Evolutionary conservation across 2,888 invertebrate species (phyloP).

Genomic region (Hesperia comma): DNA sequence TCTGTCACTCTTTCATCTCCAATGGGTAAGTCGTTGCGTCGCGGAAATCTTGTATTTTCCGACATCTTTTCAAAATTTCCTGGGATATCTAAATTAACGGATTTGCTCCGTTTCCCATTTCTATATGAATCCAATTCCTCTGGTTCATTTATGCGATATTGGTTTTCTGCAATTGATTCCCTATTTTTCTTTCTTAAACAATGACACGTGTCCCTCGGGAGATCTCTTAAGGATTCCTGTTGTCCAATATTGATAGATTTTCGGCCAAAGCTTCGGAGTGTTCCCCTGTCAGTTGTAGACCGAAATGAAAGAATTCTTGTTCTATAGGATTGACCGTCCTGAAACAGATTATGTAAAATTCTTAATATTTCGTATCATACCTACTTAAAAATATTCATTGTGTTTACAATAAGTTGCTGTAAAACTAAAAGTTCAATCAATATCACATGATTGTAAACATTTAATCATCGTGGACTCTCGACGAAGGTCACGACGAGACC

Average conservation of each 20-base stretch:
- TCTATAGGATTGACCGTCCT: slow-evolving; percentile 77
- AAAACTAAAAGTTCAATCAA: no score
- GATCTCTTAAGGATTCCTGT: slow-evolving; percentile 59
- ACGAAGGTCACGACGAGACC: no score
- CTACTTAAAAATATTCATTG: no score
- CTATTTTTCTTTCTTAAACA: slow-evolving; percentile 60
- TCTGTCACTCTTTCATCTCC: slow-evolving; percentile 75
- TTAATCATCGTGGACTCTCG: no score
- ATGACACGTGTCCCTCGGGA: slow-evolving; percentile 61
- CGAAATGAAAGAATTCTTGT: slow-evolving; percentile 75
- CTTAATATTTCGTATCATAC: not conserved
- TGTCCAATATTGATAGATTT: slow-evolving; percentile 68
- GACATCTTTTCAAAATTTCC: slow-evolving; percentile 49
- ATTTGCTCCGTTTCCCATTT: slow-evolving; percentile 45
- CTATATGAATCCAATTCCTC: slow-evolving; percentile 55
- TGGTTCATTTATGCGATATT: slow-evolving; percentile 56
- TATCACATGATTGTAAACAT: no score
- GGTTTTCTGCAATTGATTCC: slow-evolving; percentile 56
- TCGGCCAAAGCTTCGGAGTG: slow-evolving; percentile 58
- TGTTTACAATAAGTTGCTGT: no score
- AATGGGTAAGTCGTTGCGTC: slow-evolving; percentile 58
- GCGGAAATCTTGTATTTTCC: slow-evolving; percentile 47
- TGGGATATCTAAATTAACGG: slow-evolving; percentile 32
- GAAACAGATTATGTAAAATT: slow-evolving; percentile 43
- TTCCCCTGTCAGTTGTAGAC: slow-evolving; percentile 71